Conservation (phyloP, 2,888 invertebrate genomes). For the Therioaphis trifolii region DNA sequence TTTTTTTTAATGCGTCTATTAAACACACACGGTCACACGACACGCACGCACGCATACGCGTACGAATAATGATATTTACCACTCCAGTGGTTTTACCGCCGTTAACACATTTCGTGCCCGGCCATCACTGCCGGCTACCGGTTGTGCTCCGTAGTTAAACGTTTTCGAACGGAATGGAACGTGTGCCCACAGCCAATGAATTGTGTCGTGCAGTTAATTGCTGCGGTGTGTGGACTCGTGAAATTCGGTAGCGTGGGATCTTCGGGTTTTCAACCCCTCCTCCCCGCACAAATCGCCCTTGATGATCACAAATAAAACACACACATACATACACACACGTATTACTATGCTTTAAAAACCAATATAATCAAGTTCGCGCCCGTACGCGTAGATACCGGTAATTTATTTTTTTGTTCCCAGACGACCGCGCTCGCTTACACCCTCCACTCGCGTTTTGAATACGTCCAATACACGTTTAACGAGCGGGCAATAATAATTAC, state of each 20-base stretch:
- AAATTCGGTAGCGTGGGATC: conserved; percentile 55
- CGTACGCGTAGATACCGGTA: neutral
- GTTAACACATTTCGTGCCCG: neutral
- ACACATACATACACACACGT: neutral
- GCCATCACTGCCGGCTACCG: too few species aligned
- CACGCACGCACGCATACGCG: neutral
- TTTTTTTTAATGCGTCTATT: too few species aligned
- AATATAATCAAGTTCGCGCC: neutral
- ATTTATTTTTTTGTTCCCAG: conserved; percentile 22
- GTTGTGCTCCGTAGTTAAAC: too few species aligned
- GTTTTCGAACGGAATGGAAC: neutral
- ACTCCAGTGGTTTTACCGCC: neutral
- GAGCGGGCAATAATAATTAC: conserved; percentile 7
- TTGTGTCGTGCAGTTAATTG: neutral
- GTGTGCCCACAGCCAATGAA: neutral
- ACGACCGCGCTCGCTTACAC: conserved; percentile 2
- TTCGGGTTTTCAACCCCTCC: neutral
- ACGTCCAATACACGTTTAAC: neutral
- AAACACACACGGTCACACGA: too few species aligned
- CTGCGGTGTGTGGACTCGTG: neutral
- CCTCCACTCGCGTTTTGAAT: neutral
- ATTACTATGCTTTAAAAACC: neutral
- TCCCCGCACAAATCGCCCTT: neutral
- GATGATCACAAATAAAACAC: conserved; percentile 4
- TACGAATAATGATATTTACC: neutral